phyloP scores from a whole-genome alignment of 2,888 invertebrate genomes.

The Caenorhabditis parvicauda region DNA sequence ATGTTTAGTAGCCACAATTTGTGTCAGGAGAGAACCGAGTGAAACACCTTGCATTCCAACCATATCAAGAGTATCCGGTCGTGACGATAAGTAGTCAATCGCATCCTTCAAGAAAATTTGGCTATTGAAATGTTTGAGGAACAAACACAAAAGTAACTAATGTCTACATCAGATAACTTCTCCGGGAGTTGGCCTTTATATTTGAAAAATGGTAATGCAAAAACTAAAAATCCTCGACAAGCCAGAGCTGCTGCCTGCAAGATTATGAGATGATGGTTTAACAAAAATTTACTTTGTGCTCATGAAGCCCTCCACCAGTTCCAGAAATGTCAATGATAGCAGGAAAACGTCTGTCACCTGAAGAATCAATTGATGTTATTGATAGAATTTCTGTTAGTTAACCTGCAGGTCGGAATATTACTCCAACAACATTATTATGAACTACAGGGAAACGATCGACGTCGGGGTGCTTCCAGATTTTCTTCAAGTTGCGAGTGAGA shows the following conservation, averaged over 20 bases:
- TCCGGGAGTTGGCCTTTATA: conserved; percentile 14
- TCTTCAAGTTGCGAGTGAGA: too few relatives aligned
- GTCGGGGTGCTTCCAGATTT: too few relatives aligned
- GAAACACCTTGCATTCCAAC: conserved; percentile 24
- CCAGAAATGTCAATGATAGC: conserved; percentile 30
- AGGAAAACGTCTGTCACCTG: conserved; percentile 22
- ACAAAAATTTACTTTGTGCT: conserved; percentile 14
- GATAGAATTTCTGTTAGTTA: too few relatives aligned
- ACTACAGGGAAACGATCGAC: too few relatives aligned
- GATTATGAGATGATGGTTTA: neutral
- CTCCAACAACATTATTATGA: too few relatives aligned
- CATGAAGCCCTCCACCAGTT: conserved; percentile 26
- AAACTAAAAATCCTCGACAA: conserved; percentile 17
- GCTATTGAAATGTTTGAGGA: neutral
- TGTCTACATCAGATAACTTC: conserved; percentile 4
- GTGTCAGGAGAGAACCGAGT: conserved; percentile 13
- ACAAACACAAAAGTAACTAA: conserved; percentile 16
- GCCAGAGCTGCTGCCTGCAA: conserved; percentile 21
- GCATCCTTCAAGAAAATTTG: conserved; percentile 10
- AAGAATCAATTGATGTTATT: too few relatives aligned
- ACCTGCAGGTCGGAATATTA: too few relatives aligned
- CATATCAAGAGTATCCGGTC: conserved; percentile 7
- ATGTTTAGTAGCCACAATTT: conserved; percentile 14
- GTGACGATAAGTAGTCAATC: conserved; percentile 11
- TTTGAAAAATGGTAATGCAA: conserved; percentile 20